A percentile compares a stretch with the other conserved stretches of the same genome.
These are phyloP conservation scores for Ditula angustiorana DNA, from an alignment of 2,888 invertebrate species.

Conservation along the genomic window DNA sequence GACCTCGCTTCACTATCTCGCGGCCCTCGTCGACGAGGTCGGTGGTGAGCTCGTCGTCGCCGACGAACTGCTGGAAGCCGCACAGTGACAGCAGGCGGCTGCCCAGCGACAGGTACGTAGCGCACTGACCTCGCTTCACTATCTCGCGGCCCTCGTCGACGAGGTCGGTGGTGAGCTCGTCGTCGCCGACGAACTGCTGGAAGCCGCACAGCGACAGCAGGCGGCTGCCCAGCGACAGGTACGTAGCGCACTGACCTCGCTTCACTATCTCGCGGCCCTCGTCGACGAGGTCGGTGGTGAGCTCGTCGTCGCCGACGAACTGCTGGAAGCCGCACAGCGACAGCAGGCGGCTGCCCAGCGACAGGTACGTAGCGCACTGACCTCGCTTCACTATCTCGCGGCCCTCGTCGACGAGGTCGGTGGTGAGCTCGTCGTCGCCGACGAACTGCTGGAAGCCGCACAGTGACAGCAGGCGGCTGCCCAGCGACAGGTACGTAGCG, in stretches of 20 bases:
- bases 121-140: slow-evolving; percentile 92
- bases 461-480: slow-evolving; percentile 94
- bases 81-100: no score
- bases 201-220: slow-evolving; percentile 96
- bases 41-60: no score
- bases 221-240: slow-evolving; percentile 96
- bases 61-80: no score
- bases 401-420: slow-evolving; percentile 97
- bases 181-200: slow-evolving; percentile 98
- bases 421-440: slow-evolving; percentile 97
- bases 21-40: slow-evolving; percentile 98
- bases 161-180: slow-evolving; percentile 96
- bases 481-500: slow-evolving; percentile 97
- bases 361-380: slow-evolving; percentile 97
- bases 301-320: slow-evolving; percentile 97
- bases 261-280: slow-evolving; percentile 97
- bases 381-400: slow-evolving; percentile 95
- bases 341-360: slow-evolving; percentile 95
- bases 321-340: slow-evolving; percentile 98
- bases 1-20: slow-evolving; percentile 95
- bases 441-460: slow-evolving; percentile 99
- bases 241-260: slow-evolving; percentile 91
- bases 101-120: no score
- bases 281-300: slow-evolving; percentile 96
- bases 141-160: slow-evolving; percentile 97